Conservation (phyloP, 2,797 vertebrate genomes). For the Alectoris magna region DNA sequence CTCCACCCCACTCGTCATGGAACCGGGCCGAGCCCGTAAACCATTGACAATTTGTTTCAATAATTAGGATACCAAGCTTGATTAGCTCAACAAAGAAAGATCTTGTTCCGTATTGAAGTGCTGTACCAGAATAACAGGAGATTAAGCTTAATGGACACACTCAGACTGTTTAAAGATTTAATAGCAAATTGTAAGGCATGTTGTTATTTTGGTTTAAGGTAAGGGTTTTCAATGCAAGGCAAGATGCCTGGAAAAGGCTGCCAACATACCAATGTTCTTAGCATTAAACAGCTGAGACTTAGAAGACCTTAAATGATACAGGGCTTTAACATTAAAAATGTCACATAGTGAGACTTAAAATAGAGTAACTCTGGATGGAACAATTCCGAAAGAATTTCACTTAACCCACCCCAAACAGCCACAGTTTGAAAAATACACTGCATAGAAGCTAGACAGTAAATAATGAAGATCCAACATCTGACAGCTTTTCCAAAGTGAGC, state of each 20-base stretch:
- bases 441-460: constrained; percentile 23
- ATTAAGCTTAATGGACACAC: not conserved
- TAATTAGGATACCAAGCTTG: not conserved
- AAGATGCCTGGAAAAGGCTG: not conserved
- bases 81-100: not conserved
- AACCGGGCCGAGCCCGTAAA: no score
- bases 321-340: not conserved
- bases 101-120: not conserved
- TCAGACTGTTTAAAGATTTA: not conserved
- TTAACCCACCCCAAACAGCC: constrained; percentile 10
- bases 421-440: constrained; percentile 11
- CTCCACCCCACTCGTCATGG: no score
- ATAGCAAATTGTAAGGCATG: not conserved
- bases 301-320: not conserved
- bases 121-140: not conserved
- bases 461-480: not conserved
- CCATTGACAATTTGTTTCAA: not conserved
- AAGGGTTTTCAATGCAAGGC: not conserved
- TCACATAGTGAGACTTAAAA: not conserved
- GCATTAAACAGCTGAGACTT: not conserved
- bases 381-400: not conserved
- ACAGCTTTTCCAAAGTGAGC: not conserved
- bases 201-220: not conserved
- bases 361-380: not conserved
- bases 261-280: not conserved